Conservation (phyloP, 1,140 invertebrate genomes). For the Riptortus pedestris region DNA sequence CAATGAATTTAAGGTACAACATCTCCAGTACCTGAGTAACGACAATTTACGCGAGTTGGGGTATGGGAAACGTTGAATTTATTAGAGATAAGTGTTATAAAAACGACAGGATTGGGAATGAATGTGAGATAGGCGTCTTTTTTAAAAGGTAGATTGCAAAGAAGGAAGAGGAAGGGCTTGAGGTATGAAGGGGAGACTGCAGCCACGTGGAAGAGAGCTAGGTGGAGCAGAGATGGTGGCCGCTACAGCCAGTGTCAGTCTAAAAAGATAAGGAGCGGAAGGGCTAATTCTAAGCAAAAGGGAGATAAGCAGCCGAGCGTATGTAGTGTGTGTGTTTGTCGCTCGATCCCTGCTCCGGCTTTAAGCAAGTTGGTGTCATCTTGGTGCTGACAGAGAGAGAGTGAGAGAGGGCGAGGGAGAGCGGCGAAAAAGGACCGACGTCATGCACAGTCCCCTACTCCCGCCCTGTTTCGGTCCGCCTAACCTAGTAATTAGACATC, state of each 20-base stretch:
- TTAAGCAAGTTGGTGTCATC: conserved; percentile 25
- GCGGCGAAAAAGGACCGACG: conserved; percentile 17
- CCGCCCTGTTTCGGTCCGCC: conserved; percentile 28
- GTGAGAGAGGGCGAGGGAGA: conserved; percentile 6
- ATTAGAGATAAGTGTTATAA: too few relatives aligned
- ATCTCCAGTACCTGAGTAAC: too few relatives aligned
- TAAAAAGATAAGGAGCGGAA: not conserved
- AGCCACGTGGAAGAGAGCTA: not conserved
- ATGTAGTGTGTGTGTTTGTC: not conserved
- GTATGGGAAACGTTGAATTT: too few relatives aligned
- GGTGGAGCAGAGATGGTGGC: not conserved
- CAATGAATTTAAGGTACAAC: too few relatives aligned
- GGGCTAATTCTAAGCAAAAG: conserved; percentile 5
- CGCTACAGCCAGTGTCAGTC: conserved; percentile 7
- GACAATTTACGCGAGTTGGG: too few relatives aligned
- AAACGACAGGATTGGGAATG: too few relatives aligned
- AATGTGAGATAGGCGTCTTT: too few relatives aligned
- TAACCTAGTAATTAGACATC: conserved; percentile 29
- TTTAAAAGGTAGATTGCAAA: too few relatives aligned
- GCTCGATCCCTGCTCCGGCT: not conserved
- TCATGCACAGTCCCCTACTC: conserved; percentile 21
- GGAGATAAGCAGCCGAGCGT: conserved; percentile 7
- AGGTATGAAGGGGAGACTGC: too few relatives aligned
- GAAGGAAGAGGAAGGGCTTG: too few relatives aligned
- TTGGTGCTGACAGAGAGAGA: conserved; percentile 22